Evolutionary conservation across 2,888 invertebrate genomes (phyloP), one percentile per base, ranked within the genome.

Genomic region (Germaria angustata): DNA sequence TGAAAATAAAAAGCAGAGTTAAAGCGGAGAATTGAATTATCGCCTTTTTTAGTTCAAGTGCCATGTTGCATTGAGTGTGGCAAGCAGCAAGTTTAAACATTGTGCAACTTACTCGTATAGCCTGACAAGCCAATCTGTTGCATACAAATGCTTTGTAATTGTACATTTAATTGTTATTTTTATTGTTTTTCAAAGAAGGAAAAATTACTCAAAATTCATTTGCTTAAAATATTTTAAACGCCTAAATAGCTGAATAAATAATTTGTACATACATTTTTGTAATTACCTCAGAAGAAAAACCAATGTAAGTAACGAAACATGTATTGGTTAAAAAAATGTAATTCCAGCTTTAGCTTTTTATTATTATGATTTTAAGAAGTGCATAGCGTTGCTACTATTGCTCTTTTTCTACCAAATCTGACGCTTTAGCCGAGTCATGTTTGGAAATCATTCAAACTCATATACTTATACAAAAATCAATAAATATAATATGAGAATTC

Each of bases 21-120:
- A 65, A 81, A 3, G 3, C 6, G 6, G 6, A 77, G 39, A 49
- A 28, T 77, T 72, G 32, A 77, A 77, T 77, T 81, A 81, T 65
- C 72, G 61, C 81, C 63, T 68, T 53, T 77, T 77, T 66, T 61
- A 63, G 51, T 28, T 65, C 8, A 65, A 71, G 49, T 57, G 65
- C 22, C 22, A 57, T 57, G 55, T 68, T 71, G 49, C 49, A 65
- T 49, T 57, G 49, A 79, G 49, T 65, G 65, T 39, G 46, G 39
- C 57, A 39, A 24, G 49, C 13, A 63, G 46, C 44, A 65, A 20
- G 34, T 51, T 41, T 22, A 15, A 39, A 24, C 36, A 44, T 44
- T 55, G 53, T 49, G 36, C 34, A 75, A 55, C 65, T 65, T 66
- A n/a, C n/a, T n/a, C n/a, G n/a, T n/a, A 34, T 36, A 34, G 28